These are phyloP conservation scores for Chinchilla lanigera DNA, from an alignment of 2,113 vertebrate species.

Conservation along the genomic window DNA sequence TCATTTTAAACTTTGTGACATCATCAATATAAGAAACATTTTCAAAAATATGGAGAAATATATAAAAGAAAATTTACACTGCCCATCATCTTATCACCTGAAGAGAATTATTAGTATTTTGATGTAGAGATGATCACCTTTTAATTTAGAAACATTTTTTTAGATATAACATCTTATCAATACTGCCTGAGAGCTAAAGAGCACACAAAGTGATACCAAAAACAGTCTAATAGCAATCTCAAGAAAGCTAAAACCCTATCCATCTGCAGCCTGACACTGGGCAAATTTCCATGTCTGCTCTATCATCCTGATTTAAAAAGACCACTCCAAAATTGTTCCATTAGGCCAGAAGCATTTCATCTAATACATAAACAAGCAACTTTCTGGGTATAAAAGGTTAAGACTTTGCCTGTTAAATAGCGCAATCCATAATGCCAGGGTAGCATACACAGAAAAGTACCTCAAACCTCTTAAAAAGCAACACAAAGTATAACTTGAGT, in stretches of 20 bases:
- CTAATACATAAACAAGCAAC: slow-evolving; percentile 35
- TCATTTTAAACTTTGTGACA: slow-evolving; percentile 8
- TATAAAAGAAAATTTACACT: slow-evolving; percentile 9
- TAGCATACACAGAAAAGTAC: background rate
- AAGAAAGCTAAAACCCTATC: slow-evolving; percentile 8
- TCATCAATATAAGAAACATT: background rate
- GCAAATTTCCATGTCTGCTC: slow-evolving; percentile 36
- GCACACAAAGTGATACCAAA: background rate
- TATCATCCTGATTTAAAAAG: slow-evolving; percentile 45
- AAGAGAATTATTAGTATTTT: slow-evolving; percentile 29
- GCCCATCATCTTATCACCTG: background rate
- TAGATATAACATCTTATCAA: slow-evolving; percentile 29
- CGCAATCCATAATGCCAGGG: slow-evolving; percentile 24
- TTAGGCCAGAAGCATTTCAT: slow-evolving; percentile 37
- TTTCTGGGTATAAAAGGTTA: slow-evolving; percentile 57
- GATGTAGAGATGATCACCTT: background rate
- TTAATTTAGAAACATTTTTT: slow-evolving; percentile 1
- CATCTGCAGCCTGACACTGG: slow-evolving; percentile 1
- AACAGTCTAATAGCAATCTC: background rate
- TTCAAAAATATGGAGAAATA: background rate
- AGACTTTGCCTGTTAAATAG: slow-evolving; percentile 58
- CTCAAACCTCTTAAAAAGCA: slow-evolving; percentile 39
- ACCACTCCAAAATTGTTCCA: slow-evolving; percentile 56
- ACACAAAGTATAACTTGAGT: slow-evolving; percentile 44
- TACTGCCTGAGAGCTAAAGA: background rate